phyloP scores from a whole-genome alignment of 2,113 vertebrate genomes.

The Carollia perspicillata region DNA sequence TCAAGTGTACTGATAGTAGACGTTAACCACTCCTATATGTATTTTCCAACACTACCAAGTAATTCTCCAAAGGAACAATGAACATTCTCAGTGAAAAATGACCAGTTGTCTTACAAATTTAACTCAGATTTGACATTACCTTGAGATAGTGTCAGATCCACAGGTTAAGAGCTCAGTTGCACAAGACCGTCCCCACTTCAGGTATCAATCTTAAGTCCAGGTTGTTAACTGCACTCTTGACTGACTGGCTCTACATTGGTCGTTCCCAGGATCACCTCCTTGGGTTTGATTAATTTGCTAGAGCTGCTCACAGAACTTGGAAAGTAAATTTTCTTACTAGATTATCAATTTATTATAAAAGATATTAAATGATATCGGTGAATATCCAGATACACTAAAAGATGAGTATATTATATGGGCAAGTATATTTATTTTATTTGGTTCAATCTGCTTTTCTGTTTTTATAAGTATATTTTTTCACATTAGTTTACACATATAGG shows the following conservation, averaged over 20 bases:
- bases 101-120: background rate
- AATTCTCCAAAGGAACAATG: background rate
- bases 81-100: background rate
- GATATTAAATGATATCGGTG: background rate
- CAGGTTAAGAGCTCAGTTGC: background rate
- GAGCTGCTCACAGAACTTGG: background rate
- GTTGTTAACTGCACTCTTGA: background rate
- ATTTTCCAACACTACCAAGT: background rate
- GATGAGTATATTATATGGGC: background rate
- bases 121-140: background rate
- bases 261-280: background rate
- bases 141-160: background rate
- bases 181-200: background rate
- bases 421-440: slow-evolving; percentile 42
- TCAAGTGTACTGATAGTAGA: background rate
- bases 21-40: background rate
- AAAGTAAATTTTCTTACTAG: background rate
- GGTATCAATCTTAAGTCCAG: background rate
- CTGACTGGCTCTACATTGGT: background rate
- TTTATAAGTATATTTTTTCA: background rate
- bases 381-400: background rate
- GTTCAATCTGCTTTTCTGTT: background rate
- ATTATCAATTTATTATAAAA: background rate
- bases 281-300: background rate
- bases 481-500: background rate